phyloP scores from a whole-genome alignment of 2,888 invertebrate species.

The Bedellia somnulentella region DNA sequence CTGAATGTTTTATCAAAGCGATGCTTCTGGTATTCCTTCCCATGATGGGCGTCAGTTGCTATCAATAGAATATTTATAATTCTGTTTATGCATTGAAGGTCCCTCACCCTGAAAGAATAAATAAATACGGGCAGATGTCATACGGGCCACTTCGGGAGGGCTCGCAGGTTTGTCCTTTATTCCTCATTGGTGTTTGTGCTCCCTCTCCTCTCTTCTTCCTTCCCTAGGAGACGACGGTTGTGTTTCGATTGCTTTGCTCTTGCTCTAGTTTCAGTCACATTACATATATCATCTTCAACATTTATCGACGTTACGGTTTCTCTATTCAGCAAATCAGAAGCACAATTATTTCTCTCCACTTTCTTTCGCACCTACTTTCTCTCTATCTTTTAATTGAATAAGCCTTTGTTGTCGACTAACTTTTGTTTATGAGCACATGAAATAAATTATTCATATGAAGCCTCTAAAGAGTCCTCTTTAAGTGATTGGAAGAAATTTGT shows the following conservation, averaged over 20 bases:
- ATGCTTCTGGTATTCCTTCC: no score
- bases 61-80: conserved; percentile 42
- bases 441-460: conserved; percentile 30
- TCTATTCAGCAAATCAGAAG: background rate
- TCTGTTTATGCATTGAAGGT: conserved; percentile 67
- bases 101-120: conserved; percentile 65
- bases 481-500: no score
- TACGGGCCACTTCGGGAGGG: conserved; percentile 69
- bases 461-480: conserved; percentile 21
- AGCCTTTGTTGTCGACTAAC: no score
- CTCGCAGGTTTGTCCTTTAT: conserved; percentile 63
- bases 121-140: conserved; percentile 66
- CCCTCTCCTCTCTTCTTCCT: conserved; percentile 41
- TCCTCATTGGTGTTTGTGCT: conserved; percentile 57
- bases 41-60: no score
- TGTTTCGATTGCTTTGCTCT: no score
- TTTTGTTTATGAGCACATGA: conserved; percentile 61
- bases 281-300: no score
- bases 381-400: no score
- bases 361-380: background rate
- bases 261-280: no score
- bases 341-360: background rate
- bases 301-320: background rate
- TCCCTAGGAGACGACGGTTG: conserved; percentile 16
- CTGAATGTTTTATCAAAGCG: no score